Percentiles rank a stretch among this genome's conserved stretches.
Evolutionary conservation across 2,797 vertebrate species (phyloP).

Genomic region (Lagodon rhomboides): DNA sequence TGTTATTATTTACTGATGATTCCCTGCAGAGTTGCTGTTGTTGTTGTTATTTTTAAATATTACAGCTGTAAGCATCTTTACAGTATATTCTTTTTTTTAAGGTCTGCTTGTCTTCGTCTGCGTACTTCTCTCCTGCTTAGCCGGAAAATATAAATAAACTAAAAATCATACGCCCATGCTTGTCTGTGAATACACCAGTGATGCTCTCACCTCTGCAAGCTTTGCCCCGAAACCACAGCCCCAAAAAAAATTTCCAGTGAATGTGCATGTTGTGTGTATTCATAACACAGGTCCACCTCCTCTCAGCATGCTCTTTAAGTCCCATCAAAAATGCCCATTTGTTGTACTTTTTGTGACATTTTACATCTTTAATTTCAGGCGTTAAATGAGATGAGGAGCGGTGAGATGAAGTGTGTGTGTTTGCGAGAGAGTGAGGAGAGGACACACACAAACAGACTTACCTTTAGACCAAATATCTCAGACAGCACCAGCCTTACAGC

Average conservation of each 20-base stretch:
- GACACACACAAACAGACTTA: slow-evolving; percentile 62
- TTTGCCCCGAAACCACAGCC: slow-evolving; percentile 44
- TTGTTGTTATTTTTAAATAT: slow-evolving; percentile 19
- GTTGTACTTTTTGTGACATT: slow-evolving; percentile 45
- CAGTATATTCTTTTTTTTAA: not conserved
- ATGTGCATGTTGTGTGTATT: slow-evolving; percentile 27
- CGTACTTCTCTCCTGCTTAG: not conserved
- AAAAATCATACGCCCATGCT: not conserved
- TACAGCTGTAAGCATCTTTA: not conserved
- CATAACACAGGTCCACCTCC: slow-evolving; percentile 35
- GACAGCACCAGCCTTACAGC: slow-evolving; percentile 51
- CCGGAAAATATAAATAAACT: not conserved
- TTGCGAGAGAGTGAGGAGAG: slow-evolving; percentile 7
- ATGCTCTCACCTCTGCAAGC: slow-evolving; percentile 28
- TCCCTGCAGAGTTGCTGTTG: not conserved
- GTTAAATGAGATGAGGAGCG: slow-evolving; percentile 14
- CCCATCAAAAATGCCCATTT: slow-evolving; percentile 21
- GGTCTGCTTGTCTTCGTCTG: not conserved
- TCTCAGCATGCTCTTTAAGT: slow-evolving; percentile 27
- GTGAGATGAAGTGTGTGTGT: slow-evolving; percentile 7
- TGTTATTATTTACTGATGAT: not conserved
- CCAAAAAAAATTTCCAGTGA: slow-evolving; percentile 17
- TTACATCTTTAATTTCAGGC: slow-evolving; percentile 26
- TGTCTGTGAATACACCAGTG: slow-evolving; percentile 17
- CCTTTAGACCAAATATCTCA: slow-evolving; percentile 69